These are phyloP conservation scores for Philhelius pedissequus DNA, from an alignment of 2,888 invertebrate genomes.

Conservation along the genomic window DNA sequence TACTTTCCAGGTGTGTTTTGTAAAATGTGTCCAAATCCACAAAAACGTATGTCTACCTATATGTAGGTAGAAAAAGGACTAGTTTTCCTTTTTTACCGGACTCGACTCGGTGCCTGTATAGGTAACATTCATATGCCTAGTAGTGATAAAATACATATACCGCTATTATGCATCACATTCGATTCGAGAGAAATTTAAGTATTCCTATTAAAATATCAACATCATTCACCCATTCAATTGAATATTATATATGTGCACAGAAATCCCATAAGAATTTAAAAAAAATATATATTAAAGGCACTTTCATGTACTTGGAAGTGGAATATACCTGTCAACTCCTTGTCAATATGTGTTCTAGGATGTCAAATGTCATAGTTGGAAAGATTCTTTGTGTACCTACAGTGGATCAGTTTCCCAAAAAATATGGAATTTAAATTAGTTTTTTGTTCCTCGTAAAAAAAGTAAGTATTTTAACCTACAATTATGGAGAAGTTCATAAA, in stretches of 20 bases:
- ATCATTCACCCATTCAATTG: neutral
- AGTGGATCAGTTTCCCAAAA: neutral
- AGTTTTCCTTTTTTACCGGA: neutral
- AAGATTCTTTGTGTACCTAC: neutral
- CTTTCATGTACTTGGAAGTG: slow-evolving; percentile 31
- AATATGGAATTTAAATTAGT: neutral
- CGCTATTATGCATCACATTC: neutral
- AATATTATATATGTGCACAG: slow-evolving; percentile 6
- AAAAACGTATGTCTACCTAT: too few relatives aligned
- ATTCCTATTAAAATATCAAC: neutral
- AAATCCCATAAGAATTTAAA: neutral
- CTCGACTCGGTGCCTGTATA: slow-evolving; percentile 29
- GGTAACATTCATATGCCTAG: neutral
- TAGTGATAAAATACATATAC: neutral
- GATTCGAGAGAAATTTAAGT: slow-evolving; percentile 12
- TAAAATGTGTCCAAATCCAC: neutral
- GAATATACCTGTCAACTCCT: slow-evolving; percentile 63
- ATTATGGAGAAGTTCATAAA: too few relatives aligned
- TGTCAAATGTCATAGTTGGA: neutral
- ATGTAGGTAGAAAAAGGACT: neutral
- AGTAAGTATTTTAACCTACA: too few relatives aligned
- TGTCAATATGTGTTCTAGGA: slow-evolving; percentile 27
- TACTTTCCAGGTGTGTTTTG: too few relatives aligned
- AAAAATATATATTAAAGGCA: neutral
- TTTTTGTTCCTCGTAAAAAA: too few relatives aligned